A percentile compares a stretch with the other conserved stretches of the same genome.
Conservation (phyloP, 2,113 vertebrate genomes). For the Passer domesticus region DNA sequence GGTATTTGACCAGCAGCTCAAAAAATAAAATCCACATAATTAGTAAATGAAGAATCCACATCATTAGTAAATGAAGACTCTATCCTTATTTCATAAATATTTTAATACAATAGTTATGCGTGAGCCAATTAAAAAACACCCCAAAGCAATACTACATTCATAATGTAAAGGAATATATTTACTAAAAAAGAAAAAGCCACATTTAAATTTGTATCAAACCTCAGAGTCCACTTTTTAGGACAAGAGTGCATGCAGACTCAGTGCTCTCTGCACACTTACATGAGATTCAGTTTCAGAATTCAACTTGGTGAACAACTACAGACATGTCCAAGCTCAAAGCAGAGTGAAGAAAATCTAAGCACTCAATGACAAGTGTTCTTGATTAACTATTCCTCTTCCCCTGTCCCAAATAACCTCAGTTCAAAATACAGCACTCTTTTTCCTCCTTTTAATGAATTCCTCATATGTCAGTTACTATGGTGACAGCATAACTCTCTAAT, state of each 20-base stretch:
- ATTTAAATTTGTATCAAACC: background rate
- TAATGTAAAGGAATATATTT: background rate
- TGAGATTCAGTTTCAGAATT: background rate
- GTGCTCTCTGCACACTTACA: background rate
- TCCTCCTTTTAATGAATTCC: background rate
- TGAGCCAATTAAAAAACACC: background rate
- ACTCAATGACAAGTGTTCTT: background rate
- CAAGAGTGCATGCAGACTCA: background rate
- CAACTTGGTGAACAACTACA: background rate
- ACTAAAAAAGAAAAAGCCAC: background rate
- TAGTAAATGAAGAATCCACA: background rate
- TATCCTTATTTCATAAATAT: background rate
- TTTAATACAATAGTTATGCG: background rate
- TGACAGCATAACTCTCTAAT: background rate
- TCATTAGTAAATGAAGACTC: background rate
- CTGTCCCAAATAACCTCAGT: background rate
- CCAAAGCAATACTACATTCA: background rate
- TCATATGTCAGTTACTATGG: conserved; percentile 4
- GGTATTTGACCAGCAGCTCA: background rate
- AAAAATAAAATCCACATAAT: background rate
- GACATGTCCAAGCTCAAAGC: background rate
- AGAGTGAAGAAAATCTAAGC: background rate
- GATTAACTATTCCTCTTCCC: background rate
- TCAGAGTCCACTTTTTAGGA: background rate
- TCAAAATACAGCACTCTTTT: background rate